These are phyloP conservation scores for Nannoperca australis DNA, from an alignment of 2,797 vertebrate genomes.

Conservation along the genomic window DNA sequence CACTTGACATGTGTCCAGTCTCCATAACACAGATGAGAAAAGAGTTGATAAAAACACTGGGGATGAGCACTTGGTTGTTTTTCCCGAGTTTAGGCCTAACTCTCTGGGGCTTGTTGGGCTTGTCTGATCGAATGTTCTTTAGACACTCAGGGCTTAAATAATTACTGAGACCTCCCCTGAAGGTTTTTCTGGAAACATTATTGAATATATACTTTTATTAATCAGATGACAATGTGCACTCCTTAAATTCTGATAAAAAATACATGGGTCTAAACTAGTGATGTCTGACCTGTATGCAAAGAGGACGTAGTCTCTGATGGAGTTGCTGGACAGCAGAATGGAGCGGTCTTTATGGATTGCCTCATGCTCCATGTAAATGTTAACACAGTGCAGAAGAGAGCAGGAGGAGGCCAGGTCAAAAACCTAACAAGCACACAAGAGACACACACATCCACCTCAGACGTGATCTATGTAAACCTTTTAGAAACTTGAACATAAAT, in stretches of 20 bases:
- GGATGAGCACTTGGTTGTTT: background rate
- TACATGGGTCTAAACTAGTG: background rate
- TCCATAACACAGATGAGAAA: no score
- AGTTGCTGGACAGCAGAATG: slow-evolving; percentile 76
- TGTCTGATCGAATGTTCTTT: no score
- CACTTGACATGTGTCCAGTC: no score
- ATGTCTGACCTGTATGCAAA: slow-evolving; percentile 77
- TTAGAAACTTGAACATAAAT: background rate
- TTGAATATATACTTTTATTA: background rate
- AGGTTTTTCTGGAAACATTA: background rate
- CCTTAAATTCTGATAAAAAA: background rate
- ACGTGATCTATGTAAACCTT: background rate
- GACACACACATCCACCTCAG: background rate
- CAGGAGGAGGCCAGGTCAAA: slow-evolving; percentile 79
- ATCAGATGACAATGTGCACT: background rate
- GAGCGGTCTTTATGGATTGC: slow-evolving; percentile 75
- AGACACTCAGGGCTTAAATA: no score
- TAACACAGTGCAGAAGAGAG: slow-evolving; percentile 71
- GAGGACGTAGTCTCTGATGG: slow-evolving; percentile 73
- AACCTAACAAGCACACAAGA: slow-evolving; percentile 55
- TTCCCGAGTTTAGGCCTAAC: background rate
- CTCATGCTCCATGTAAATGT: slow-evolving; percentile 66
- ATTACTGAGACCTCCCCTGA: no score
- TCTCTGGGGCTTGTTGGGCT: no score
- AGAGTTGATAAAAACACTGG: no score